Percentiles rank a stretch among this genome's conserved stretches.
Evolutionary conservation across 2,888 invertebrate species (phyloP).

Genomic region (Pyralis farinalis): DNA sequence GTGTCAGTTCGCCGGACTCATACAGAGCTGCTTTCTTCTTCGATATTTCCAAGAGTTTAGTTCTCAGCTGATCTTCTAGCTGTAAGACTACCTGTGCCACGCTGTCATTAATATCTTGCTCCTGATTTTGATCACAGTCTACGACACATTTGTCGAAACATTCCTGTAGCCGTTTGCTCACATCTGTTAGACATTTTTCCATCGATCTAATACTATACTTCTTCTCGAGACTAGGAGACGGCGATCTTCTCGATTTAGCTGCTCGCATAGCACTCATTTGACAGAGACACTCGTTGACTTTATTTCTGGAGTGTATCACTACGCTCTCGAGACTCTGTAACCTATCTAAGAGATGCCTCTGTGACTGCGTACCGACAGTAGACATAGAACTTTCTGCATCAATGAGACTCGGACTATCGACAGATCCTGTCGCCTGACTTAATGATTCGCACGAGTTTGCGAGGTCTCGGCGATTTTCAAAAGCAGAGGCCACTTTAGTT

Average conservation of each 20-base stretch:
- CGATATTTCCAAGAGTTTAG: conserved; percentile 85
- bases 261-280: conserved; percentile 83
- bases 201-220: conserved; percentile 83
- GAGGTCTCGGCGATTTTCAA: conserved; percentile 62
- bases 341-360: conserved; percentile 79
- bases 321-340: conserved; percentile 82
- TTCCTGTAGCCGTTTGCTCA: conserved; percentile 82
- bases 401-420: conserved; percentile 52
- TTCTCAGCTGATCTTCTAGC: conserved; percentile 84
- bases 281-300: conserved; percentile 84
- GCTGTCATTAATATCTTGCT: conserved; percentile 62
- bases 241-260: conserved; percentile 82
- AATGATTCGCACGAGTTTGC: conserved; percentile 82
- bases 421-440: conserved; percentile 59
- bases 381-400: conserved; percentile 43
- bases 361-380: conserved; percentile 70
- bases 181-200: conserved; percentile 83
- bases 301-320: conserved; percentile 83
- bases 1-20: conserved; percentile 85
- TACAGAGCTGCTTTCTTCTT: conserved; percentile 84
- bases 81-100: conserved; percentile 82
- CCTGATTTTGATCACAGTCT: conserved; percentile 58
- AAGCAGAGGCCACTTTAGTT: conserved; percentile 86
- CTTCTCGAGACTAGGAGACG: conserved; percentile 84
- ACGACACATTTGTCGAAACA: conserved; percentile 82